Evolutionary conservation across 2,113 vertebrate genomes (phyloP), one percentile per base, ranked within the genome.

Genomic region (Leuciscus idus): DNA sequence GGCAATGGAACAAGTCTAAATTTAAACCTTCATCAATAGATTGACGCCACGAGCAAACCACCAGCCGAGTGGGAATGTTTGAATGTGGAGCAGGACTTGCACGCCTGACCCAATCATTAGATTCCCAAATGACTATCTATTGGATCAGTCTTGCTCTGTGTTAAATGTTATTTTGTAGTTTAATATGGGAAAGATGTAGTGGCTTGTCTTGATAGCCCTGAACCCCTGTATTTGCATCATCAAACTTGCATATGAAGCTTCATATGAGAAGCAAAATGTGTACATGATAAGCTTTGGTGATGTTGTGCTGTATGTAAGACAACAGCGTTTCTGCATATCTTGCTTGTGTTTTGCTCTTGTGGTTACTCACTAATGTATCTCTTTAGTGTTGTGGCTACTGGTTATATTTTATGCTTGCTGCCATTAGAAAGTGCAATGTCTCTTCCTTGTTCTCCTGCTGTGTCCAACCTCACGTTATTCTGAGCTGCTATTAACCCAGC

Each of bases 1-100:
- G 30, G 50, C 50, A 78, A 33, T 57, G 17, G 30, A 57, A 55
- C 52, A 48, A 75, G 48, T 59, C 57, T 86, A 50, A 88, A 84
- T 89, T 90, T 86, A 88, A 90, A 90, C 64, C 15, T 87, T 89
- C 77, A 85, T 92, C 90, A 89, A 90, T 86, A 88, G 11, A 64
- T 87, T 66, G 55, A 88, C 84, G 83, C 85, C 83, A 79, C 59
- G 4, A 52, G 85, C 13, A 81, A 52, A 50, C 80, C 84, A 80
- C 2, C 84, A 33, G 11, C 55, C 64, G 39, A 85, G 83, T 12
- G 11, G 36, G 30, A 36, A 59, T 19, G n/a, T 72, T 33, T 75
- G 73, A 48, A 79, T 70, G 46, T 52, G 78, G 75, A 43, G 66
- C 80, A 57, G 17, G 70, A 73, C 36, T 13, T 50, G 26, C 8